Evolutionary conservation across 2,888 invertebrate genomes (phyloP).

Genomic region (Leptopilina drosophilae): DNA sequence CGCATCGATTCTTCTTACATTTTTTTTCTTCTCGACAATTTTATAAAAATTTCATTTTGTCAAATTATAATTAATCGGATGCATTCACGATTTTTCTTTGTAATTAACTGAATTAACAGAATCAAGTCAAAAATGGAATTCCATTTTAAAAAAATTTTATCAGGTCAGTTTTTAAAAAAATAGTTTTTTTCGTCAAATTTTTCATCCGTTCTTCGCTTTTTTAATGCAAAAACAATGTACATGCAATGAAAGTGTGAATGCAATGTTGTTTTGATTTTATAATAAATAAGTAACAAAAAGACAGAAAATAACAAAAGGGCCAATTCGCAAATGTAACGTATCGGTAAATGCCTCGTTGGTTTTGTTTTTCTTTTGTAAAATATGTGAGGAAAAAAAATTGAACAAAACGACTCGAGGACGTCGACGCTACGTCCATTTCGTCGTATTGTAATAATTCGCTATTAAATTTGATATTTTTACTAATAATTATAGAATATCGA

Average conservation of each 20-base stretch:
- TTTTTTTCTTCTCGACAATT: slow-evolving; percentile 38
- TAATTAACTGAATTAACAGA: too few species aligned
- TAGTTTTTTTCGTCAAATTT: too few species aligned
- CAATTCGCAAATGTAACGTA: slow-evolving; percentile 55
- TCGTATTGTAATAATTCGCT: slow-evolving; percentile 71
- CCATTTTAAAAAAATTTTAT: too few species aligned
- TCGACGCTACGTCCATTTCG: slow-evolving; percentile 48
- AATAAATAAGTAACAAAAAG: slow-evolving; percentile 62
- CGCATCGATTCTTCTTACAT: slow-evolving; percentile 51
- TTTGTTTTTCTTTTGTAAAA: slow-evolving; percentile 44
- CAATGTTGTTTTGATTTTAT: slow-evolving; percentile 48
- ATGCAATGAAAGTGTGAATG: slow-evolving; percentile 46
- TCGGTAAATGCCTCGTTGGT: slow-evolving; percentile 60
- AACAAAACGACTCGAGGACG: slow-evolving; percentile 54
- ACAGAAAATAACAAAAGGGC: slow-evolving; percentile 53
- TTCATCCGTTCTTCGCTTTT: neutral
- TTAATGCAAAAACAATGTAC: slow-evolving; percentile 46
- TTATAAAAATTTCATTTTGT: slow-evolving; percentile 47
- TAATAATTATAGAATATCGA: slow-evolving; percentile 75
- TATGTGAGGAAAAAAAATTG: slow-evolving; percentile 50
- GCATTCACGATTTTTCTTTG: neutral
- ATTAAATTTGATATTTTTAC: slow-evolving; percentile 75
- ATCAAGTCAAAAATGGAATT: too few species aligned
- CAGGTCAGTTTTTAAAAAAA: too few species aligned
- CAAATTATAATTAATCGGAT: slow-evolving; percentile 8